Evolutionary conservation across 2,888 invertebrate genomes (phyloP), one percentile per base, ranked within the genome.

Genomic region (Drosophila algonquin): DNA sequence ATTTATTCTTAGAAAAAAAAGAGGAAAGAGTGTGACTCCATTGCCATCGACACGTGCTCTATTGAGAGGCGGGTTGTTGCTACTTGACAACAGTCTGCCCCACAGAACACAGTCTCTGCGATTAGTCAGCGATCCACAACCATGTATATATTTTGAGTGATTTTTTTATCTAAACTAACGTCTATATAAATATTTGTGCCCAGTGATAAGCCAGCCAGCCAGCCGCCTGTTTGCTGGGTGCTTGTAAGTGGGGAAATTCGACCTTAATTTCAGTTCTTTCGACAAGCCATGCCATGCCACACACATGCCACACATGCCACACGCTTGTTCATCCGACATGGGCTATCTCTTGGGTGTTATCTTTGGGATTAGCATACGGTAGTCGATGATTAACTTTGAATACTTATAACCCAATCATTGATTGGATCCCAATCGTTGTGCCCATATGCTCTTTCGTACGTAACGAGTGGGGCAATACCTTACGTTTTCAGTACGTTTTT

Each of bases 201-300:
- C 51, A 48, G 54, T 73, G 83, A 87, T 87, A 87, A 85, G 86
- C 44, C 18, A 14, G 40, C 32, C 35, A 35, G 5, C 52, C 51
- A 51, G 12, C 24, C 14, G 32, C 7, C 30, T 30, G 30, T 30
- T 30, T 30, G 30, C 30, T 30, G 30, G 8, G 8, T 8, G 30
- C 7, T 30, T 40, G 40, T 40, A 14, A 40, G 14, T 40, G 4
- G 14, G 1, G 6, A 14, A 35, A 14, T 35, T 35, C 60, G 68
- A 35, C 45, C 56, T 65, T 50, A 46, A 51, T 62, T 61, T 27
- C 6, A 32, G 10, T 32, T 62, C 59, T 64, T 59, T 32, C 9
- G 58, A 30, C 30, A 30, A 7, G 30, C 30, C 30, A 30, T 30
- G 30, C 30, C 30, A 30, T 30, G 30, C 30, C 30, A 8, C 30